Evolutionary conservation across 2,888 invertebrate species (phyloP), one percentile per base, ranked within the genome.

Genomic region (Cosmia trapezina): DNA sequence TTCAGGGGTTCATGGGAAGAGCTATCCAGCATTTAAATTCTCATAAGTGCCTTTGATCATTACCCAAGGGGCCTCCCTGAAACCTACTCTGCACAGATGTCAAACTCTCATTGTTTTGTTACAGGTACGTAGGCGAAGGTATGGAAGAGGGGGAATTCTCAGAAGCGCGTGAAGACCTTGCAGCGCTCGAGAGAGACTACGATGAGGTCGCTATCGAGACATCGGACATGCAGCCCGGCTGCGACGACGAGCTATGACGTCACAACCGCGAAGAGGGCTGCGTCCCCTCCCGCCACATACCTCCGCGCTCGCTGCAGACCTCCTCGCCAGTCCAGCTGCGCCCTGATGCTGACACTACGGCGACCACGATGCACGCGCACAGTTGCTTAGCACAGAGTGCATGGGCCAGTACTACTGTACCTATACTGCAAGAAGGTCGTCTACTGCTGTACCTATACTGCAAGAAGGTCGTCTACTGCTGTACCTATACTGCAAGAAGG

Each of bases 121-220:
- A 69, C 91, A 96, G 98, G 98, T 98, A 97, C 93, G 97, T 97
- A 60, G 98, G 97, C 59, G 98, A 98, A 92, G 98, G 98, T 70
- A 98, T 98, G 98, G 98, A 98, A 89, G 98, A 98, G 91, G 98
- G 98, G 0, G 98, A 98, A 93, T 98, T 98, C 93, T 97, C 97
- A 11, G 98, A 98, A 91, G 98, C 98, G 37, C 96, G 98, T 43
- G 98, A 98, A 90, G 98, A 98, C 93, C 95, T 98, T 81, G 97
- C 97, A 68, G 97, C 97, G 37, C 94, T 98, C 6, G 98, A 98
- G 92, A 96, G 97, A 85, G 98, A 98, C 89, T 98, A 98, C 92
- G 97, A 97, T 86, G 98, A 98, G 91, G 98, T 98, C 22, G 97
- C 97, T 75, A 96, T 97, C 87, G 98, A 98, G 87, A 95, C 95